Conservation (phyloP, 2,113 vertebrate genomes). For the Lanius collurio region DNA sequence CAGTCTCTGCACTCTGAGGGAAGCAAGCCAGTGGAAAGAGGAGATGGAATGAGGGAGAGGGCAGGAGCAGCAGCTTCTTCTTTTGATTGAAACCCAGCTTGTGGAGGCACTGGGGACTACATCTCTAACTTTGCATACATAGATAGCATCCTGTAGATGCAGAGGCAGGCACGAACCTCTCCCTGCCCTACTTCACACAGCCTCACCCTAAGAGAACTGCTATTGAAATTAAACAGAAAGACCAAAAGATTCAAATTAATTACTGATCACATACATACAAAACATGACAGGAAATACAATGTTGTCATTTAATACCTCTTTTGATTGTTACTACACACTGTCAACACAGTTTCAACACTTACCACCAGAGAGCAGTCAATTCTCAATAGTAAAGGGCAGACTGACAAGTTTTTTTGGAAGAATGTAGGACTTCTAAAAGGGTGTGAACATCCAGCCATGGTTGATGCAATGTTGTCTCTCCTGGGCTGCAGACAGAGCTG, state of each 20-base stretch:
- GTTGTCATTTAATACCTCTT: neutral
- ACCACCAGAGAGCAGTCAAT: neutral
- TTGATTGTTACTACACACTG: neutral
- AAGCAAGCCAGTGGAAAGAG: neutral
- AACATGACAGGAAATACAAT: neutral
- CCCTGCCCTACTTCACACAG: neutral
- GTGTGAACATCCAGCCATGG: neutral
- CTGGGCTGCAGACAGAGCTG: neutral
- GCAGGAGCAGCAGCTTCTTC: neutral
- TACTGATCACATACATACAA: neutral
- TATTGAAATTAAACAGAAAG: neutral
- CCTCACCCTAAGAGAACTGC: neutral
- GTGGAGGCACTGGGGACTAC: neutral
- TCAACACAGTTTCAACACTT: neutral
- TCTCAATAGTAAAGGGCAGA: neutral
- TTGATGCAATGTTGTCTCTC: neutral
- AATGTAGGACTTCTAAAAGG: neutral
- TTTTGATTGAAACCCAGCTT: neutral
- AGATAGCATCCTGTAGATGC: neutral
- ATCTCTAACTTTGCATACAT: neutral
- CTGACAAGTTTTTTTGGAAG: neutral
- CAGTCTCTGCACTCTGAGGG: neutral
- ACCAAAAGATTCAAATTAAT: neutral
- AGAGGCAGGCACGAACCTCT: neutral
- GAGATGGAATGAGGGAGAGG: neutral